Evolutionary conservation across 2,113 vertebrate genomes (phyloP), one percentile per base, ranked within the genome.

Genomic region (Caranx melampygus): DNA sequence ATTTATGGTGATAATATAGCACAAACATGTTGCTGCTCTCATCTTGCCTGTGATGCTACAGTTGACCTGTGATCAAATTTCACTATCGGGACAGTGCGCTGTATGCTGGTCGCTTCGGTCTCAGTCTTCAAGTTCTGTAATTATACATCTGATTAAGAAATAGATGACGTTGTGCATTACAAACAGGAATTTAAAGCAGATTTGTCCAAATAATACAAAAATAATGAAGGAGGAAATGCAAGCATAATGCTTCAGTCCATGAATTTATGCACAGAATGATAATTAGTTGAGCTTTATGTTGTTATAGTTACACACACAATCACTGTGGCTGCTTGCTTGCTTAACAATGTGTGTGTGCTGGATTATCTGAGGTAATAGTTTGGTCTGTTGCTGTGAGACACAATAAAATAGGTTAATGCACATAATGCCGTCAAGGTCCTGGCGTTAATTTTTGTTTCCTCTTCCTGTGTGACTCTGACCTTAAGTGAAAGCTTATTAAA

Each of bases 201-300:
- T 67, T 49, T 63, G 61, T 58, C 13, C 6, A 26, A 72, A 57
- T 42, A 21, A 58, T 57, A 26, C 7, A 51, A 55, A 16, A 21
- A 42, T 62, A 78, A 83, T 61, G 44, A 83, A 60, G 18, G 14
- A 51, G 34, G 16, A 57, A 80, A 70, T 63, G 8, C 31, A 37
- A 33, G 9, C 0, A 15, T 26, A 34, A 54, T 40, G 15, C 31
- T 83, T 76, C 34, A 34, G 45, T 7, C 9, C 7, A 34, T 57
- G 52, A 31, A 58, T 52, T 37, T 60, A 59, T 62, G n/a, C 62
- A 61, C 45, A 72, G 11, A 34, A 34, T 34, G 5, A 59, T 59
- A 57, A 59, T 69, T 20, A 72, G 49, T 2, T 49, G 33, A 16
- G 31, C 21, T 51, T 20, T 14, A 6, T 58, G 49, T 37, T 71